Evolutionary conservation across 1,140 invertebrate genomes (phyloP), one percentile per base, ranked within the genome.

Genomic region (Phocides pigmalion): DNA sequence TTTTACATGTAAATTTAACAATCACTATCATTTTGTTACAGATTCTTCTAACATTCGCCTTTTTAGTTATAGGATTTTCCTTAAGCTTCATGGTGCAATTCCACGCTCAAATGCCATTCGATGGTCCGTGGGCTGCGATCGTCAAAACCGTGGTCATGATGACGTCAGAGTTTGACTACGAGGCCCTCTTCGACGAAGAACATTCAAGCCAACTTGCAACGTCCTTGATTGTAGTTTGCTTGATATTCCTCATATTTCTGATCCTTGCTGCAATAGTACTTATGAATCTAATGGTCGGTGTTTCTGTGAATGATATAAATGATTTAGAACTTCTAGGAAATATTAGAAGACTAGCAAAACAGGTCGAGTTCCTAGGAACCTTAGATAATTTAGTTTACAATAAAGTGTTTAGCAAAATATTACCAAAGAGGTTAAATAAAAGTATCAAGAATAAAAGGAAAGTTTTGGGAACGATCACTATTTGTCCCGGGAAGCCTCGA

Each of bases 251-350:
- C 1, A 66, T 92, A 20, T 95, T 95, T 64, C 82, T 94, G 2
- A 89, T 95, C 32, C 74, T 94, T n/a, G 93, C 93, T n/a, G 93
- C 93, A 35, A 94, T 95, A 41, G 94, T 94, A 2, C 78, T 95
- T 11, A 94, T 94, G 92, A 94, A 94, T 72, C 74, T 94, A 32
- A 91, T 94, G 82, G 92, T 94, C 5, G 94, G 94, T 69, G 87
- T 95, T 25, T 94, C 94, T 25, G 94, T 94, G 11, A 94, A 93
- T 67, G 94, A 95, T 68, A 94, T 94, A 16, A 93, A 93, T 71
- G 92, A 92, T 63, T 82, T 94, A 49, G 90, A 94, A 77, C 89
- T 92, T 2, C 77, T 92, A 39, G 93, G 93, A 3, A 92, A 92
- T 62, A 90, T 92, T 8, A 72, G 82, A 42, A 82, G 91, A 58